These are phyloP conservation scores for Lasioglossum oenotherae DNA, from an alignment of 2,888 invertebrate species.

Conservation along the genomic window DNA sequence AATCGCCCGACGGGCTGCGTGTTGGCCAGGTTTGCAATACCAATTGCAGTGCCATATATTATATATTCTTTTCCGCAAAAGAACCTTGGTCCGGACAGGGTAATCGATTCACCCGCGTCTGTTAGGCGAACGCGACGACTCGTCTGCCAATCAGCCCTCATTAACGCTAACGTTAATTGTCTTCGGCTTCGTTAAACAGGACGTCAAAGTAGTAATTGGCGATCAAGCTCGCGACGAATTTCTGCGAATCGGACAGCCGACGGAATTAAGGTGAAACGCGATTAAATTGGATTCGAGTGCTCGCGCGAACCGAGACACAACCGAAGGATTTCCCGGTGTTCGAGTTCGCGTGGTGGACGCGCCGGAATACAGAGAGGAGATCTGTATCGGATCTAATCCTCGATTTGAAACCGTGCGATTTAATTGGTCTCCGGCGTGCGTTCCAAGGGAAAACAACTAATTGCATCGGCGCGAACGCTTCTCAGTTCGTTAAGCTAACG, in stretches of 20 bases:
- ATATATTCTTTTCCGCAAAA: neutral
- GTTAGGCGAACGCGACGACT: neutral
- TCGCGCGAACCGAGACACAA: neutral
- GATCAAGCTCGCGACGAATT: constrained; percentile 51
- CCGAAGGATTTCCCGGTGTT: neutral
- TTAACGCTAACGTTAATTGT: constrained; percentile 52
- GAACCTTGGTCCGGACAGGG: neutral
- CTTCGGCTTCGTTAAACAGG: constrained; percentile 56
- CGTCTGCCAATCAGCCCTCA: constrained; percentile 33
- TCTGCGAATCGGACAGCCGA: constrained; percentile 27
- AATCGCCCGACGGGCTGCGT: too few relatives aligned
- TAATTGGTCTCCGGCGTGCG: constrained; percentile 8
- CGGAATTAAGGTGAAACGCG: constrained; percentile 35
- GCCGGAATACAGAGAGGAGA: neutral
- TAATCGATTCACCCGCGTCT: neutral
- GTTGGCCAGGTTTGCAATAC: too few relatives aligned
- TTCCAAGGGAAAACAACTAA: constrained; percentile 38
- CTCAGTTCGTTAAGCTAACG: constrained; percentile 58
- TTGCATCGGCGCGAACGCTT: constrained; percentile 44
- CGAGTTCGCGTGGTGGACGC: neutral
- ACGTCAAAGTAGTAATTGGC: constrained; percentile 58
- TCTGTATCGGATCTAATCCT: constrained; percentile 15
- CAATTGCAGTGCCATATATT: too few relatives aligned
- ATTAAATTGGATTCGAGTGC: constrained; percentile 44
- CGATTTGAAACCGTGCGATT: constrained; percentile 16